These are phyloP conservation scores for Acromyrmex charruanus DNA, from an alignment of 1,140 invertebrate genomes.

Conservation along the genomic window DNA sequence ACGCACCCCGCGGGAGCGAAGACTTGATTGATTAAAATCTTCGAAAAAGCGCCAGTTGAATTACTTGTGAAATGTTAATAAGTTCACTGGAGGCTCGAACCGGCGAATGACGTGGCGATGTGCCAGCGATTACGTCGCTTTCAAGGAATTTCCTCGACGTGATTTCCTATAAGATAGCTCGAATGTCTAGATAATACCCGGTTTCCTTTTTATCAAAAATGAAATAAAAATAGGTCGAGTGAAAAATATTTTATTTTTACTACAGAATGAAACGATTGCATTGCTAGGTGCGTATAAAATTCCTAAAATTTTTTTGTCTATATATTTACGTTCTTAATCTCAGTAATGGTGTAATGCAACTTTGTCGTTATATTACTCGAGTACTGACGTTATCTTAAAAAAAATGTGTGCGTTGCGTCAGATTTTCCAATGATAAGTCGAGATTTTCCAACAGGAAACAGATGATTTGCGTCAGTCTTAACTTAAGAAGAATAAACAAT, in stretches of 20 bases:
- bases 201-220: neutral
- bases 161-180: constrained; percentile 1
- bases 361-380: constrained; percentile 9
- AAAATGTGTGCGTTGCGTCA: constrained; percentile 31
- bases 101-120: constrained; percentile 22
- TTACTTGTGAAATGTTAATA: constrained; percentile 5
- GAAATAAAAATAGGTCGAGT: neutral
- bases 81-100: neutral
- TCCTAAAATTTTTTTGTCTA: neutral
- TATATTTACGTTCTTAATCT: constrained; percentile 17
- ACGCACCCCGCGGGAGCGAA: neutral
- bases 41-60: neutral
- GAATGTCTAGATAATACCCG: neutral
- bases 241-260: neutral
- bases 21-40: neutral
- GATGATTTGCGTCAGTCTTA: constrained; percentile 14
- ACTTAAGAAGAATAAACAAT: neutral
- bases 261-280: neutral
- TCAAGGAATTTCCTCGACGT: neutral
- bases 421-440: constrained; percentile 28
- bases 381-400: constrained; percentile 42
- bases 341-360: constrained; percentile 29
- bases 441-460: neutral
- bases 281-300: neutral
- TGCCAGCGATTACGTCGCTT: neutral